These are phyloP conservation scores for Noctua janthe DNA, from an alignment of 2,888 invertebrate genomes.

Conservation along the genomic window DNA sequence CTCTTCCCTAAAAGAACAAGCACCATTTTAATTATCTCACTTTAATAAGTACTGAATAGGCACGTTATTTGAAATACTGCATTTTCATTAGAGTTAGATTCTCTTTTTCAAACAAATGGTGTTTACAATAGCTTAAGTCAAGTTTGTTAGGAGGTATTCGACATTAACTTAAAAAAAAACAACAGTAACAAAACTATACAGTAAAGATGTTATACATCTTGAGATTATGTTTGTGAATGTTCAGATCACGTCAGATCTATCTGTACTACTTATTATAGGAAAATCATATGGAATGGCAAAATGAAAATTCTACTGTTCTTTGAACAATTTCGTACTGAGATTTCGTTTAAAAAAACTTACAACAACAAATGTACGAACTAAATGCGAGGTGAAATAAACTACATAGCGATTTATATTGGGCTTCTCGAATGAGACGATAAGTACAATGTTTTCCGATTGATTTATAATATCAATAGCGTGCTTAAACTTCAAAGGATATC, in stretches of 20 bases:
- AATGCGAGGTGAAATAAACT: slow-evolving; percentile 11
- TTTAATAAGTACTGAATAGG: slow-evolving; percentile 49
- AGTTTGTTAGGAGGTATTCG: slow-evolving; percentile 1
- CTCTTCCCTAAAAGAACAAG: slow-evolving; percentile 45
- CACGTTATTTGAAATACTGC: slow-evolving; percentile 26
- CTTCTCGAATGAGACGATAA: slow-evolving; percentile 23
- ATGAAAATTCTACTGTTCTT: slow-evolving; percentile 12
- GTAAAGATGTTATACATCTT: slow-evolving; percentile 34
- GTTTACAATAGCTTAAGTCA: slow-evolving; percentile 2
- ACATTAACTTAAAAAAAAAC: slow-evolving; percentile 32
- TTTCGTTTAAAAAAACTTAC: not conserved
- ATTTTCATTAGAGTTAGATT: not conserved
- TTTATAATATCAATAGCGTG: slow-evolving; percentile 4
- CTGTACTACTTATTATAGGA: not conserved
- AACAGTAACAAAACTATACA: slow-evolving; percentile 34
- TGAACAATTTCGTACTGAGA: slow-evolving; percentile 13
- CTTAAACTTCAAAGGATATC: not conserved
- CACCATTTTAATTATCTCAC: slow-evolving; percentile 57
- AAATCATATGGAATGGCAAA: not conserved
- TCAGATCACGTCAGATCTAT: slow-evolving; percentile 54
- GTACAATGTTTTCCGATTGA: slow-evolving; percentile 44
- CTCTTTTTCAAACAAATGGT: not conserved
- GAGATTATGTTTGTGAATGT: slow-evolving; percentile 41
- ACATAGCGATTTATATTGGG: not conserved
- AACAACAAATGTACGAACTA: not conserved